Conservation (phyloP, 2,888 invertebrate genomes). For the Cyrtodaria siliqua region DNA sequence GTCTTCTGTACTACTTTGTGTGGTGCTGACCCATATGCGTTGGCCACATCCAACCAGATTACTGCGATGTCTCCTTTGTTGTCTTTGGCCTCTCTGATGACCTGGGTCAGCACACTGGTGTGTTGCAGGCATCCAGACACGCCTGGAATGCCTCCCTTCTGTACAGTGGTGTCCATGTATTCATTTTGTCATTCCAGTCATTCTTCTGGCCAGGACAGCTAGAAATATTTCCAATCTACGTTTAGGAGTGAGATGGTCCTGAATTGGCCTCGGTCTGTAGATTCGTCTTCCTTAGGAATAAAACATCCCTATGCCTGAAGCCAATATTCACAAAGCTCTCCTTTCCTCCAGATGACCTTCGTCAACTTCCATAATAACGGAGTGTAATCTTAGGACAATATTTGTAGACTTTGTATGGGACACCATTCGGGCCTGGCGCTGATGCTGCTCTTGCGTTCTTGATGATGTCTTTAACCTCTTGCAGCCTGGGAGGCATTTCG, state of each 20-base stretch:
- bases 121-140: constrained; percentile 43
- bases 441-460: constrained; percentile 35
- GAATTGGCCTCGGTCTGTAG: constrained; percentile 32
- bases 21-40: constrained; percentile 45
- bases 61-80: constrained; percentile 41
- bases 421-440: constrained; percentile 42
- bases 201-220: constrained; percentile 16
- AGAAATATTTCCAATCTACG: constrained; percentile 47
- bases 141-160: constrained; percentile 46
- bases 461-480: constrained; percentile 24
- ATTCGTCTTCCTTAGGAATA: constrained; percentile 43
- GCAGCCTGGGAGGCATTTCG: constrained; percentile 25
- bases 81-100: constrained; percentile 34
- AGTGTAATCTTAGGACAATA: constrained; percentile 34
- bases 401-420: constrained; percentile 12
- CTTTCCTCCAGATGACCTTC: constrained; percentile 37
- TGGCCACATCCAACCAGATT: constrained; percentile 46
- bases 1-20: constrained; percentile 34
- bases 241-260: constrained; percentile 52
- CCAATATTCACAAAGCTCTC: constrained; percentile 14
- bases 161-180: constrained; percentile 36
- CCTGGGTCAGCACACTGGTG: constrained; percentile 29
- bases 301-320: constrained; percentile 34
- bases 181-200: constrained; percentile 17
- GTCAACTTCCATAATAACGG: constrained; percentile 34